These are phyloP conservation scores for Buathra laborator DNA, from an alignment of 2,888 invertebrate genomes.

Conservation along the genomic window DNA sequence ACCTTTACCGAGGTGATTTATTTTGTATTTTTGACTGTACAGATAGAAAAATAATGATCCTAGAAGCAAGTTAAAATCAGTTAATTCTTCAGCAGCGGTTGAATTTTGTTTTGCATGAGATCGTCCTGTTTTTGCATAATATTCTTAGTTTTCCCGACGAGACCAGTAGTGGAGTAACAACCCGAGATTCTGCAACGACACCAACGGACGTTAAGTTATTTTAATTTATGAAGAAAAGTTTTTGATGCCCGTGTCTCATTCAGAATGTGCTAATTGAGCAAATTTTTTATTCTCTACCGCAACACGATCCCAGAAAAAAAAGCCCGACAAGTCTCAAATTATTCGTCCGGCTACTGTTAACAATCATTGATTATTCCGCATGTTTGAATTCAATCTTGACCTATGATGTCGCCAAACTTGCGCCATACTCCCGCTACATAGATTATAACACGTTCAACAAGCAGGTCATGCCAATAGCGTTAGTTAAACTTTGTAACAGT, in stretches of 20 bases:
- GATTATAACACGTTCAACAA: constrained; percentile 39
- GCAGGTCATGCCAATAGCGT: constrained; percentile 53
- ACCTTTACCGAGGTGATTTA: background rate
- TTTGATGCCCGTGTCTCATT: constrained; percentile 3
- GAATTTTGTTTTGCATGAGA: constrained; percentile 15
- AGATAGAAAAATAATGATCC: constrained; percentile 12
- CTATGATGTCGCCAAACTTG: background rate
- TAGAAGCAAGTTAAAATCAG: constrained; percentile 18
- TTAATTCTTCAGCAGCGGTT: background rate
- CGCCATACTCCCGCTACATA: constrained; percentile 5
- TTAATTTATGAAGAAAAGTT: constrained; percentile 39
- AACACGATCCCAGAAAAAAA: background rate
- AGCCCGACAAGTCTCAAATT: background rate
- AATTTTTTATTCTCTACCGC: constrained; percentile 8
- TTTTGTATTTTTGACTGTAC: background rate
- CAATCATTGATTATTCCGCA: background rate
- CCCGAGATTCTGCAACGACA: constrained; percentile 4
- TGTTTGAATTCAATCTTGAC: background rate
- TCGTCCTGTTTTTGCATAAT: constrained; percentile 29
- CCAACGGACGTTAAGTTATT: constrained; percentile 32
- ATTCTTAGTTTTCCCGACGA: constrained; percentile 26
- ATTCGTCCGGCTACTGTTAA: background rate
- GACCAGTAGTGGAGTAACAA: background rate
- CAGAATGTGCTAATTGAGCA: constrained; percentile 9
- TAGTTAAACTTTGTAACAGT: constrained; percentile 56